phyloP scores from a whole-genome alignment of 2,888 invertebrate genomes.

The Drosophila meridiana region DNA sequence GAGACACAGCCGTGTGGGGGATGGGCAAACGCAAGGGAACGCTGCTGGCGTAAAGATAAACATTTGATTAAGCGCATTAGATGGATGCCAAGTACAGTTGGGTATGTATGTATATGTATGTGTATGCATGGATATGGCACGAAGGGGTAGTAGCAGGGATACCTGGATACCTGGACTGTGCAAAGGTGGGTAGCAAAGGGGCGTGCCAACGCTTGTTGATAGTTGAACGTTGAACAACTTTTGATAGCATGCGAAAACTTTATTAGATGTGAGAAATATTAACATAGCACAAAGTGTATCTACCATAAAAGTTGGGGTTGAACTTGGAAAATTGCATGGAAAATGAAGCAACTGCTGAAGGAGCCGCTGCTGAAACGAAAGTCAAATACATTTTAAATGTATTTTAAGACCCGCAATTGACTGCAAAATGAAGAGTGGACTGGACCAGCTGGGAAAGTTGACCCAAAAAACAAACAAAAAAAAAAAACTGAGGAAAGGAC shows the following conservation, averaged over 20 bases:
- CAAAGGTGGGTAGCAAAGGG: slow-evolving; percentile 31
- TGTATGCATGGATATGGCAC: not conserved
- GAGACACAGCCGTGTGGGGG: not conserved
- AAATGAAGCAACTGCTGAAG: not conserved
- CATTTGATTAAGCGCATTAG: slow-evolving; percentile 78
- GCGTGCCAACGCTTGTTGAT: slow-evolving; percentile 31
- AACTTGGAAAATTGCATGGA: slow-evolving; percentile 5
- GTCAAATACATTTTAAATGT: slow-evolving; percentile 65
- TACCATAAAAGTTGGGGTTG: not conserved
- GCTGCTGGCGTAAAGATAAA: slow-evolving; percentile 66
- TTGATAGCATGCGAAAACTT: slow-evolving; percentile 57
- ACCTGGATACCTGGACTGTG: not conserved
- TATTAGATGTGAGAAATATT: slow-evolving; percentile 75
- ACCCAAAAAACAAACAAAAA: not conserved
- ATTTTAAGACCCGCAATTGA: slow-evolving; percentile 13
- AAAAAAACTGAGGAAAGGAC: not conserved
- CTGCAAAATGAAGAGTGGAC: not conserved
- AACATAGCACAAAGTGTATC: slow-evolving; percentile 46
- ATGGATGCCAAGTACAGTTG: slow-evolving; percentile 30
- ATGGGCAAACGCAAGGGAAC: slow-evolving; percentile 8
- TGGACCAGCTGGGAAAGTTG: slow-evolving; percentile 1
- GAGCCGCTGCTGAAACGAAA: slow-evolving; percentile 32
- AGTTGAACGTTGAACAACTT: slow-evolving; percentile 47
- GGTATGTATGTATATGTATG: not conserved
- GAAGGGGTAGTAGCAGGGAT: slow-evolving; percentile 3